phyloP scores from a whole-genome alignment of 1,140 invertebrate species.

The Phymorhynchus buccinoides region DNA sequence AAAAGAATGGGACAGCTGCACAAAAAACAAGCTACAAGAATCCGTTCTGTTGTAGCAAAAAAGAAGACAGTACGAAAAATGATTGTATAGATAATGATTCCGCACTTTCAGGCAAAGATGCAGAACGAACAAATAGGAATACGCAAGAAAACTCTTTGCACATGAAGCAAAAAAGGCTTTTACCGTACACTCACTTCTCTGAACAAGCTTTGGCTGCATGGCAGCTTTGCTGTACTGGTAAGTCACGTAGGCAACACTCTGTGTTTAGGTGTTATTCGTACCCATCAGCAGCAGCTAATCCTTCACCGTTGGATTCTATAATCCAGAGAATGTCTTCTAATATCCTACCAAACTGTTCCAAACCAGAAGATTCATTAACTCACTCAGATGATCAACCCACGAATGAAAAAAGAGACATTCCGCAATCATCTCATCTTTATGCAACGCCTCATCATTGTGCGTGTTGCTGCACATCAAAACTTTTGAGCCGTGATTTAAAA shows the following conservation, averaged over 20 bases:
- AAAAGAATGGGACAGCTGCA: not conserved
- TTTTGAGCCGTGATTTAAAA: not conserved
- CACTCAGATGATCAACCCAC: not conserved
- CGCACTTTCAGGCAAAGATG: not conserved
- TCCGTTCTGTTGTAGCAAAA: not conserved
- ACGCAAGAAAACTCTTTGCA: too few species aligned
- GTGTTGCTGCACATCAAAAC: not conserved
- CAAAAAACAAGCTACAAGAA: not conserved
- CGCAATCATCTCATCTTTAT: not conserved
- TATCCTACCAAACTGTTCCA: not conserved
- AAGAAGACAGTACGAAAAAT: not conserved
- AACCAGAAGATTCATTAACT: not conserved
- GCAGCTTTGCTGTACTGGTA: too few species aligned
- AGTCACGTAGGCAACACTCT: too few species aligned
- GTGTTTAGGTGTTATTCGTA: too few species aligned
- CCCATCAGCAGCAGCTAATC: not conserved
- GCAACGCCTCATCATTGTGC: not conserved
- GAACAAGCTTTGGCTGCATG: too few species aligned
- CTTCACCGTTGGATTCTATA: not conserved
- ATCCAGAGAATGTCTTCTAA: not conserved
- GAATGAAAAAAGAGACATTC: not conserved
- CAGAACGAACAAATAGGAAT: not conserved
- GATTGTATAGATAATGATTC: not conserved
- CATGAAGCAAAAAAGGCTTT: too few species aligned
- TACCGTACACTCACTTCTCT: too few species aligned